phyloP scores from a whole-genome alignment of 1,140 invertebrate species.

The Hydropsyche tenuis region DNA sequence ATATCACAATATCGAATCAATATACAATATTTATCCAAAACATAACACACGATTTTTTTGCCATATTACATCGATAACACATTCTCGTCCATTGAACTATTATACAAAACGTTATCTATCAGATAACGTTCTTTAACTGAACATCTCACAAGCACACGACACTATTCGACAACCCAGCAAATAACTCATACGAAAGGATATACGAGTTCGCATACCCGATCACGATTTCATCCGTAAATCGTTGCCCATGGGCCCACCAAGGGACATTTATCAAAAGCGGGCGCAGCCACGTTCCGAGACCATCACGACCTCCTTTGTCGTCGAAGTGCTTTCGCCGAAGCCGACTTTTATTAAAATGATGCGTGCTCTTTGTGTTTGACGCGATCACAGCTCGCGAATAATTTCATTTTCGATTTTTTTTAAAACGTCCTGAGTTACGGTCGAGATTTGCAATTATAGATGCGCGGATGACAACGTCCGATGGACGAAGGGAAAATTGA shows the following conservation, averaged over 20 bases:
- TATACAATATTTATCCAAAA: neutral
- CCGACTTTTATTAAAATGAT: neutral
- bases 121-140: neutral
- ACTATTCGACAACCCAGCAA: no score
- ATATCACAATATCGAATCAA: neutral
- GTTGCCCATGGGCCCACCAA: slow-evolving; percentile 1
- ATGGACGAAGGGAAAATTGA: no score
- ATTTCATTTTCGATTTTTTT: no score
- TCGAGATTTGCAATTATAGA: no score
- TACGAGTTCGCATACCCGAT: neutral
- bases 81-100: neutral
- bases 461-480: no score
- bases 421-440: no score
- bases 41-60: neutral
- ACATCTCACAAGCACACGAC: no score
- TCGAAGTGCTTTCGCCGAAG: neutral
- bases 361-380: no score
- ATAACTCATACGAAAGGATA: neutral
- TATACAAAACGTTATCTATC: neutral
- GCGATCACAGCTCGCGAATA: no score
- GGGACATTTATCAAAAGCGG: slow-evolving; percentile 31
- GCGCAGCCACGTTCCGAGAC: slow-evolving; percentile 4
- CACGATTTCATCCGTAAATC: slow-evolving; percentile 7
- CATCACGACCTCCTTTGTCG: slow-evolving; percentile 25
- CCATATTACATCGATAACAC: neutral